Conservation (phyloP, 2,888 invertebrate species). For the Psylliodes chrysocephalus region DNA sequence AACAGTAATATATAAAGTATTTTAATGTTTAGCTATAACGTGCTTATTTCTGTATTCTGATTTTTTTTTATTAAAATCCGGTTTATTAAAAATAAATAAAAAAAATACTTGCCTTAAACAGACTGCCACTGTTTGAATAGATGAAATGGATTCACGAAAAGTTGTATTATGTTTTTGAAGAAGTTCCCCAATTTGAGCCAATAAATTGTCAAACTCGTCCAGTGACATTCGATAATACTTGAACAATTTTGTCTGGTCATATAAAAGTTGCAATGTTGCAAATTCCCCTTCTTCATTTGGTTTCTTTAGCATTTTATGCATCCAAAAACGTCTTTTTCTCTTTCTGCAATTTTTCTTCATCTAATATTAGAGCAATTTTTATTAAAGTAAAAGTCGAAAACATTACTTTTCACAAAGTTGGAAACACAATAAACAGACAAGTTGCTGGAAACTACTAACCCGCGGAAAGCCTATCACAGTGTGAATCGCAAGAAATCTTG, state of each 20-base stretch:
- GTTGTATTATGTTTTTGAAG: constrained; percentile 21
- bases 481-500: too few species aligned
- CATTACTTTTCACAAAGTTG: constrained; percentile 7
- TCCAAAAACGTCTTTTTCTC: background rate
- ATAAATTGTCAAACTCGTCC: constrained; percentile 13
- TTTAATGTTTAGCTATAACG: background rate
- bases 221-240: too few species aligned
- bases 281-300: constrained; percentile 1
- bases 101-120: constrained; percentile 16
- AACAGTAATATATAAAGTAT: too few species aligned
- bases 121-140: constrained; percentile 17
- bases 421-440: background rate
- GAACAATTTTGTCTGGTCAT: too few species aligned
- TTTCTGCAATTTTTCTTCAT: constrained; percentile 1
- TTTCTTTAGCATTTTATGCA: background rate
- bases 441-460: too few species aligned
- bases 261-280: too few species aligned
- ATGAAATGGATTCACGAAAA: constrained; percentile 18
- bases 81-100: constrained; percentile 3
- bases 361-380: background rate
- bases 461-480: too few species aligned
- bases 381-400: background rate
- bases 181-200: constrained; percentile 12
- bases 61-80: background rate
- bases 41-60: too few species aligned